Conservation (phyloP, 2,113 vertebrate species). For the Petrocephalus microphthalmus region DNA sequence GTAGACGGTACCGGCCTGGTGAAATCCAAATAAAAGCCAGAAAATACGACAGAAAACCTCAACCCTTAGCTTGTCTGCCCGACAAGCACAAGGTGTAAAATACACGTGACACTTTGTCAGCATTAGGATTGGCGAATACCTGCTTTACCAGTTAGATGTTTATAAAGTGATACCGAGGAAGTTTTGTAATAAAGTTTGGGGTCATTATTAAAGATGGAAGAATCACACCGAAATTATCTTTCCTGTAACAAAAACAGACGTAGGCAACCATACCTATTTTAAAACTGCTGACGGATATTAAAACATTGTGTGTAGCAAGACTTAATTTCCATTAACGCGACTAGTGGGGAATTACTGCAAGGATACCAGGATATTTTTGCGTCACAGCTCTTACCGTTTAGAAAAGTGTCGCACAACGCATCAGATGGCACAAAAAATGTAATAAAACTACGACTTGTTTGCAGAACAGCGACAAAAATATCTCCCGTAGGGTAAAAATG, state of each 20-base stretch:
- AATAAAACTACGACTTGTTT: background rate
- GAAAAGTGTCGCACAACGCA: background rate
- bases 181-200: background rate
- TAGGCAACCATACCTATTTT: background rate
- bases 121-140: background rate
- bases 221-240: background rate
- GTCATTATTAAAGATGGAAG: background rate
- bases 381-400: conserved; percentile 6
- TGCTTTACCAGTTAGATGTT: background rate
- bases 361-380: background rate
- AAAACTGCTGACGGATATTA: background rate
- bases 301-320: background rate
- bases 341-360: background rate
- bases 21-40: background rate
- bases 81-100: background rate
- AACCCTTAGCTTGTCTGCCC: background rate
- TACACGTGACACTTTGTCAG: background rate
- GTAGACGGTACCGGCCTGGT: background rate
- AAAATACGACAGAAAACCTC: background rate
- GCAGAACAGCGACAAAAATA: background rate
- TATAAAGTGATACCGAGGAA: background rate
- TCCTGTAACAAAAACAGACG: background rate
- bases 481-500: background rate
- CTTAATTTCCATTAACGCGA: background rate
- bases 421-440: background rate